Conservation (phyloP, 2,113 vertebrate species). For the Corythornis vintsioides region DNA sequence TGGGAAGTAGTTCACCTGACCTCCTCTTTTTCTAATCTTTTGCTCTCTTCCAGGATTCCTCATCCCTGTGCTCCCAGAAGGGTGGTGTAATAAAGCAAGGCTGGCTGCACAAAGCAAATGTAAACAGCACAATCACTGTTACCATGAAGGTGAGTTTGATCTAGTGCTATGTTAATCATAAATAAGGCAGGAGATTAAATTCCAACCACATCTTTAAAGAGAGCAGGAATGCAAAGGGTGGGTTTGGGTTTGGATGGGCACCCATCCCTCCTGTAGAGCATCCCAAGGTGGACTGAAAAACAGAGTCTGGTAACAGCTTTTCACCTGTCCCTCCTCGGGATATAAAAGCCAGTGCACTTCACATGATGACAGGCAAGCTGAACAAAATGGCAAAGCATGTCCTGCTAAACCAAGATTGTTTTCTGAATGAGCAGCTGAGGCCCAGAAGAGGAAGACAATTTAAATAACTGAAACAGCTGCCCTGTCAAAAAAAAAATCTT, state of each 20-base stretch:
- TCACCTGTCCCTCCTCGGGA: background rate
- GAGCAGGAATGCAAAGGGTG: fast-evolving
- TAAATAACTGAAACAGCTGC: slow-evolving; percentile 39
- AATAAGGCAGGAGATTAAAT: fast-evolving
- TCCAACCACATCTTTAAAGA: background rate
- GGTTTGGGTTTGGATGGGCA: background rate
- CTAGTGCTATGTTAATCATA: background rate
- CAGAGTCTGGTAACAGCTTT: background rate
- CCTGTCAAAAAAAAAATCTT: background rate
- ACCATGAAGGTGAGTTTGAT: slow-evolving; percentile 91
- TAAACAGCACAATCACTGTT: slow-evolving; percentile 95
- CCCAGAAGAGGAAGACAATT: background rate
- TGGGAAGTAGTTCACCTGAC: background rate
- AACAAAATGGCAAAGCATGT: background rate
- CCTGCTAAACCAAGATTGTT: background rate
- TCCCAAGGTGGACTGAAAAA: background rate
- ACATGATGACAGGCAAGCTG: background rate
- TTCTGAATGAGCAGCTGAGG: slow-evolving; percentile 12
- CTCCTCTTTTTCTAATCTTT: background rate
- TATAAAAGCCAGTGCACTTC: background rate
- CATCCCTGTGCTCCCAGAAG: slow-evolving; percentile 93
- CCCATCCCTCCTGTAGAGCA: background rate
- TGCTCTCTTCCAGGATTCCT: slow-evolving; percentile 81
- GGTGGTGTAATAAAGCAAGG: slow-evolving; percentile 96
- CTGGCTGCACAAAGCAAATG: slow-evolving; percentile 96